Base-by-base conservation (phyloP, 2,797 vertebrate genomes). In the Rhodeus uyekii region DNA sequence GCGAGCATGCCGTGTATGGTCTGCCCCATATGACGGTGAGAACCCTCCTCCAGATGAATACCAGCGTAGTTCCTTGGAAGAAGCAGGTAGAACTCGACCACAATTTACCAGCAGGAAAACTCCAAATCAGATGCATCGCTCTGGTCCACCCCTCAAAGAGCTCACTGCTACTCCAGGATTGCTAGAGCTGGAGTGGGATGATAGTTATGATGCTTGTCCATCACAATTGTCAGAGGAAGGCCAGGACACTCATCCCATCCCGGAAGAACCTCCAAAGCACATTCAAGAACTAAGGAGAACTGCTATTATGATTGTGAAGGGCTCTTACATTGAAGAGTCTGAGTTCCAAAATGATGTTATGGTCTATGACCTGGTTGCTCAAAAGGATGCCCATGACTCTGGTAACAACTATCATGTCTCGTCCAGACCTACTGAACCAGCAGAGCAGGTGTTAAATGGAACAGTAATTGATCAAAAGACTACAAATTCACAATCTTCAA, bases 301-400 rank as follows among this genome's bases (percentile, higher is more conserved):
- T 0, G 96, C 98, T 75, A 95, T 94, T 85, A 94, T 96, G 95
- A 86, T 98, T 48, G 90, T 99, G 18, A 97, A 96, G 88, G 98
- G 96, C 24, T 94, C 97, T 12, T 99, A 99, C 81, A 94, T 98
- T 1, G 98, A 99, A 83, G 98, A 99, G 84, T 96, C 96, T 0
- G 98, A 99, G 87, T 99, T 99, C 83, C 96, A 99, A 91, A 96
- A 99, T 5, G 98, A 99, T 10, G 95, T 97, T 88, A 96, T 97
- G 93, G 96, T 99, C 69, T 99, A 99, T 29, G 91, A 97, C 85
- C 93, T 99, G 3, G 96, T 97, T 19, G 97, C 98, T 0, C 92
- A 96, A 90, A 99, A 96, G 88, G 97, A 98, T 84, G 68, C 91
- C 16, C 89, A 89, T 9, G 95, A 96, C 0, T 19, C 46, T 13